phyloP scores from a whole-genome alignment of 2,113 vertebrate species.

The Xenopus borealis region DNA sequence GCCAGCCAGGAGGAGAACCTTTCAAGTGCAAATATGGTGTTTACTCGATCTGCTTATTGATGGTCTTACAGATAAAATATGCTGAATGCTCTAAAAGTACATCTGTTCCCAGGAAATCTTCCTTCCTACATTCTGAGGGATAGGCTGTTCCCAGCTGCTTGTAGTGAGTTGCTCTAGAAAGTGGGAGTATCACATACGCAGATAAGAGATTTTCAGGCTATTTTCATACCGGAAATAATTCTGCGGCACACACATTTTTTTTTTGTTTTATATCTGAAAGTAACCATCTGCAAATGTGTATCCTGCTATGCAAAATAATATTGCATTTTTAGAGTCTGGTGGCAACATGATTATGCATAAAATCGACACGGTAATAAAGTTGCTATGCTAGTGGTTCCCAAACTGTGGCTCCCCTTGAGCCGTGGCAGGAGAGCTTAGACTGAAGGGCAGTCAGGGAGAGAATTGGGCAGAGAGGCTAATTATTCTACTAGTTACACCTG shows the following conservation, averaged over 20 bases:
- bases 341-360: neutral
- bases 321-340: neutral
- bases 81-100: constrained; percentile 51
- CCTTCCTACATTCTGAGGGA: constrained; percentile 29
- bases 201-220: constrained; percentile 44
- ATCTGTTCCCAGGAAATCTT: constrained; percentile 48
- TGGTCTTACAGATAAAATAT: constrained; percentile 54
- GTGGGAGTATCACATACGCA: constrained; percentile 44
- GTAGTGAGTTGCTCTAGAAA: neutral
- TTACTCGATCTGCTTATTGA: constrained; percentile 50
- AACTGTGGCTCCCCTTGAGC: too few relatives aligned
- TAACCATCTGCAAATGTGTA: neutral
- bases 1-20: constrained; percentile 6
- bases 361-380: too few relatives aligned
- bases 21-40: constrained; percentile 33
- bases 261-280: neutral
- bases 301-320: neutral
- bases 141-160: constrained; percentile 18
- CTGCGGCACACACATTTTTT: constrained; percentile 9
- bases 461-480: too few relatives aligned
- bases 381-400: too few relatives aligned
- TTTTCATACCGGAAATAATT: constrained; percentile 39
- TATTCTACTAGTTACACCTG: too few relatives aligned
- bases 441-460: too few relatives aligned
- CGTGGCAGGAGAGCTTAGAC: too few relatives aligned